Evolutionary conservation across 2,113 vertebrate genomes (phyloP).

Genomic region (Cephalopterus ornatus): DNA sequence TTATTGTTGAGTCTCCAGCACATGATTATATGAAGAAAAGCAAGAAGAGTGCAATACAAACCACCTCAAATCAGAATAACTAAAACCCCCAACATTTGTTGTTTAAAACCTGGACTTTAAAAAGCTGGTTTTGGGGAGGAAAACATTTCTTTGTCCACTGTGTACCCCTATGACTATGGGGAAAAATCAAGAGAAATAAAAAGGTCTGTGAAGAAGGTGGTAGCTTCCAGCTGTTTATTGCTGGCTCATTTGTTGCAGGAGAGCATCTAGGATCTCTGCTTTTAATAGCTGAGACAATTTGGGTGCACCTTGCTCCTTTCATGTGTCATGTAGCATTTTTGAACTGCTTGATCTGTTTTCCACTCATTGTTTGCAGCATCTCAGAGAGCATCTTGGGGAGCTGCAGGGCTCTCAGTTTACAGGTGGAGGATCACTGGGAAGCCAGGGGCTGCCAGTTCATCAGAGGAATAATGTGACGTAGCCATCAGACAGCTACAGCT

Average conservation of each 20-base stretch:
- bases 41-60: not conserved
- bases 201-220: not conserved
- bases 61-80: not conserved
- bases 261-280: not conserved
- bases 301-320: not conserved
- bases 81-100: fast-evolving
- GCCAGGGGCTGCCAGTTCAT: not conserved
- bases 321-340: not conserved
- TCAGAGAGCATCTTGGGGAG: not conserved
- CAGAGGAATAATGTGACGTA: not conserved
- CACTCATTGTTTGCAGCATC: not conserved
- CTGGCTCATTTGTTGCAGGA: not conserved
- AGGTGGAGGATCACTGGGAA: not conserved
- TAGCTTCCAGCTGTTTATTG: not conserved
- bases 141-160: not conserved
- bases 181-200: not conserved
- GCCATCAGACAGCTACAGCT: not conserved
- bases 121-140: not conserved
- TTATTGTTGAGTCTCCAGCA: not conserved
- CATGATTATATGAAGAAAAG: not conserved
- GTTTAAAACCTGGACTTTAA: not conserved
- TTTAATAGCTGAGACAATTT: not conserved
- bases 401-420: not conserved
- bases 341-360: not conserved
- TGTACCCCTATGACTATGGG: not conserved